Percentiles rank a stretch among this genome's conserved stretches.
These are phyloP conservation scores for Platyura marginata DNA, from an alignment of 1,140 invertebrate genomes.

Conservation along the genomic window DNA sequence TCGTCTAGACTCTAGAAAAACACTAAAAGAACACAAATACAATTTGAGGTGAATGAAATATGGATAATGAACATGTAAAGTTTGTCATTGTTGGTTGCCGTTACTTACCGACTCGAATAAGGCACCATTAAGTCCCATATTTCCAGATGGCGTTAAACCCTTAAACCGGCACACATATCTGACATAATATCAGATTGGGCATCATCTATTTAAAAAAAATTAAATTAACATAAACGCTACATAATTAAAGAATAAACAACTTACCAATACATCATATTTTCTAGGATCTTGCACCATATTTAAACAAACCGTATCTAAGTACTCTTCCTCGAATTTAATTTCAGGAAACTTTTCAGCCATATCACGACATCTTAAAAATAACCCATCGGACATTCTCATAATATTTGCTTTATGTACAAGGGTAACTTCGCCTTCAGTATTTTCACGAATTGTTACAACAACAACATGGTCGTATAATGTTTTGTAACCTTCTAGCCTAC, in stretches of 20 bases:
- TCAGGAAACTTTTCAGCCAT: conserved; percentile 83
- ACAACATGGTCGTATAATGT: conserved; percentile 97
- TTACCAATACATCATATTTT: conserved; percentile 90
- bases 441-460: conserved; percentile 97
- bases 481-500: conserved; percentile 93
- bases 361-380: conserved; percentile 90
- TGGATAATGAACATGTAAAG: no score
- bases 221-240: background rate
- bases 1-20: no score
- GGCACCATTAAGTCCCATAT: conserved; percentile 94
- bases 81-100: no score
- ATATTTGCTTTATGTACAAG: conserved; percentile 99
- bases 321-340: conserved; percentile 95
- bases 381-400: conserved; percentile 98
- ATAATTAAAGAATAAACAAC: conserved; percentile 5
- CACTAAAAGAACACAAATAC: no score
- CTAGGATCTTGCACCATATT: conserved; percentile 98
- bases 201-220: conserved; percentile 44
- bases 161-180: conserved; percentile 96
- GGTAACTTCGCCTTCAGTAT: conserved; percentile 98
- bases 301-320: conserved; percentile 96
- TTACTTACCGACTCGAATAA: conserved; percentile 93
- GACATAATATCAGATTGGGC: conserved; percentile 99
- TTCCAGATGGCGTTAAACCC: conserved; percentile 98
- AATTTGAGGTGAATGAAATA: no score